phyloP scores from a whole-genome alignment of 53 echinoderm and acorn worm species.

The Actinopyga echinites region DNA sequence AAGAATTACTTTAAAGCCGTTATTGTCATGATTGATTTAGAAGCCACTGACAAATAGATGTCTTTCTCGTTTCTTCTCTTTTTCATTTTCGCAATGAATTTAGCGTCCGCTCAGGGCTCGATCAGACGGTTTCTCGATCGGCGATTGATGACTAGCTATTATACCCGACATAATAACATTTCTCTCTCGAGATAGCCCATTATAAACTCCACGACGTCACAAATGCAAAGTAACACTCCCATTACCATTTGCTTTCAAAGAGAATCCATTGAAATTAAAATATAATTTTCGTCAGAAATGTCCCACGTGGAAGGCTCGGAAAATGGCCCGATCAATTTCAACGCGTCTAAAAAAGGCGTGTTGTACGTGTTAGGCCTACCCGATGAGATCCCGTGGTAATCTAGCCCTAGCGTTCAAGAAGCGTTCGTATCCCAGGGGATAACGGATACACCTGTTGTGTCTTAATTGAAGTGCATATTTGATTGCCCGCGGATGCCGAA shows the following conservation, averaged over 20 bases:
- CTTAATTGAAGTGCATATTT: neutral
- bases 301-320: no score
- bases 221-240: no score
- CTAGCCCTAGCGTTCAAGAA: neutral
- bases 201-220: no score
- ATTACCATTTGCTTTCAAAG: neutral
- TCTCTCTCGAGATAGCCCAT: no score
- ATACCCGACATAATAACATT: no score
- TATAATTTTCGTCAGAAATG: constrained; percentile 24
- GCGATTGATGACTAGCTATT: no score
- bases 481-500: constrained; percentile 40
- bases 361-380: constrained; percentile 20
- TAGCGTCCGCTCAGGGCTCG: neutral
- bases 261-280: constrained; percentile 33
- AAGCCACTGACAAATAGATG: no score
- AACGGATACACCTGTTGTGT: constrained; percentile 37
- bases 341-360: constrained; percentile 1
- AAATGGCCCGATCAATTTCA: no score
- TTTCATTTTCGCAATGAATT: neutral
- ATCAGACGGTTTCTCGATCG: no score
- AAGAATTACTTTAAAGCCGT: no score
- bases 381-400: constrained; percentile 14
- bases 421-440: constrained; percentile 12
- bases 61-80: neutral
- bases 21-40: no score